phyloP scores from a whole-genome alignment of 2,797 vertebrate species.

The Helostoma temminkii region DNA sequence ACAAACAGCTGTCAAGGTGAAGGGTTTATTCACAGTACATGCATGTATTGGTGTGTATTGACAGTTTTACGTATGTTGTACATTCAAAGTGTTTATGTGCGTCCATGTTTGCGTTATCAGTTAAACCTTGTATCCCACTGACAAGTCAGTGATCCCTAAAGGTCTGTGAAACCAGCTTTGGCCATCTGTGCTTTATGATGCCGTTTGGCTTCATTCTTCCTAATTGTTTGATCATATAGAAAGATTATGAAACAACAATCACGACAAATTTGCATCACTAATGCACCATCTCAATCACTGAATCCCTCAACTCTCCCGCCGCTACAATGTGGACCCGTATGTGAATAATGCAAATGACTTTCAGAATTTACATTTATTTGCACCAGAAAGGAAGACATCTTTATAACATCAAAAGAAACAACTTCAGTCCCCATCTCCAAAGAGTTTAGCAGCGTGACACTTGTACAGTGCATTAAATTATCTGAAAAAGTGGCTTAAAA shows the following conservation, averaged over 20 bases:
- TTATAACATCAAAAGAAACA: conserved; percentile 18
- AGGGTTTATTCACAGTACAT: conserved; percentile 11
- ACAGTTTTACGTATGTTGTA: conserved; percentile 15
- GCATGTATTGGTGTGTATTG: conserved; percentile 10
- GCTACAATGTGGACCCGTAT: not conserved
- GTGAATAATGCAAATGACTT: conserved; percentile 10
- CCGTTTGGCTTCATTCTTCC: conserved; percentile 8
- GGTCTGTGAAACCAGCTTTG: conserved; percentile 28
- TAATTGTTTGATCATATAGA: conserved; percentile 29
- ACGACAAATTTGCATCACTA: conserved; percentile 15
- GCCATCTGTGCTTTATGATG: conserved; percentile 17
- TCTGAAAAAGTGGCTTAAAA: not conserved
- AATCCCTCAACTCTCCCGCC: not conserved
- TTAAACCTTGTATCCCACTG: conserved; percentile 15
- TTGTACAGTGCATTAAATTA: not conserved
- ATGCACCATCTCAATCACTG: not conserved
- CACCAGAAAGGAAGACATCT: conserved; percentile 5
- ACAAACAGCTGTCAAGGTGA: conserved; percentile 63
- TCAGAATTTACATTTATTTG: conserved; percentile 34
- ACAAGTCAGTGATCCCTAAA: conserved; percentile 20
- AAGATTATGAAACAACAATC: conserved; percentile 20
- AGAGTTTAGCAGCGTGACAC: not conserved
- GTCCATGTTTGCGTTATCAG: conserved; percentile 16
- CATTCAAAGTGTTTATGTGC: not conserved
- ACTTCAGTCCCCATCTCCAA: conserved; percentile 1